These are phyloP conservation scores for Bagarius yarrelli DNA, from an alignment of 2,113 vertebrate genomes.

Conservation along the genomic window DNA sequence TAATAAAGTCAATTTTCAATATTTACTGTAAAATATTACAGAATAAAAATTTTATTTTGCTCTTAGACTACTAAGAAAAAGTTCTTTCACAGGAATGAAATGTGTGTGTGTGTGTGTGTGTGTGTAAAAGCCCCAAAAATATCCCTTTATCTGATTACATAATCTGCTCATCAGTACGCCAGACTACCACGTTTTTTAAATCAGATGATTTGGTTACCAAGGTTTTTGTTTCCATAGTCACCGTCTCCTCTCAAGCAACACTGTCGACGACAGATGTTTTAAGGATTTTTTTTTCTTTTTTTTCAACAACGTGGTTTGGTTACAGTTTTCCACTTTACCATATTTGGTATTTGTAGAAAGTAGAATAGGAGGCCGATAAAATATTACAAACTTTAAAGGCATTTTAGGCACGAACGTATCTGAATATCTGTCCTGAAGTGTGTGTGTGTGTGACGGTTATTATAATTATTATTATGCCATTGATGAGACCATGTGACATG, in stretches of 20 bases:
- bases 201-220: slow-evolving; percentile 62
- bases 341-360: background rate
- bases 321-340: background rate
- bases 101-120: no score
- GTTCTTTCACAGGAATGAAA: no score
- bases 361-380: background rate
- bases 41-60: no score
- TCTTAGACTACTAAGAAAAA: no score
- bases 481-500: background rate
- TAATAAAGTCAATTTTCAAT: no score
- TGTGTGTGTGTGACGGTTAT: background rate
- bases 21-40: no score
- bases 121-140: background rate
- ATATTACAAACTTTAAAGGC: background rate
- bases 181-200: slow-evolving; percentile 56
- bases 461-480: background rate
- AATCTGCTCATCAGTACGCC: slow-evolving; percentile 43
- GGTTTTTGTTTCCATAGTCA: slow-evolving; percentile 69
- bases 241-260: slow-evolving; percentile 67
- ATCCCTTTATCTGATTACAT: slow-evolving; percentile 22
- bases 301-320: background rate
- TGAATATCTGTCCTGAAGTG: background rate
- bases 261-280: slow-evolving; percentile 47
- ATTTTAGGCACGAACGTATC: background rate
- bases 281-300: background rate